These are phyloP conservation scores for Prenolepis imparis DNA, from an alignment of 2,888 invertebrate species.

Conservation along the genomic window DNA sequence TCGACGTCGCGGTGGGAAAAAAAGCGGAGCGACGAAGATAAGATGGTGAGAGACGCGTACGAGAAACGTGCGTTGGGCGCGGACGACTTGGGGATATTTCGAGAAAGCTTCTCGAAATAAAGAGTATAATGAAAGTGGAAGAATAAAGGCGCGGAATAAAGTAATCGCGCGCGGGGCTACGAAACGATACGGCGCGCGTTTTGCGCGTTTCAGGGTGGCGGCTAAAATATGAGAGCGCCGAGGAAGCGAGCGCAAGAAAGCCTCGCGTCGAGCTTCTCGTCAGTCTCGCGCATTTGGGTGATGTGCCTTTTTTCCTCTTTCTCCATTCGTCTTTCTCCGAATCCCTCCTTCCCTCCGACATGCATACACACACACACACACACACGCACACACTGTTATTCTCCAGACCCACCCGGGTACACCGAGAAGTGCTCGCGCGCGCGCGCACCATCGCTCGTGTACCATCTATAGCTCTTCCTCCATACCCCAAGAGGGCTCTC, in stretches of 20 bases:
- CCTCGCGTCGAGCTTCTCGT: conserved; percentile 43
- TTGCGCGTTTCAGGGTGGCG: conserved; percentile 2
- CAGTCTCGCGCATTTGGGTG: conserved; percentile 53
- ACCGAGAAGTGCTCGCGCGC: conserved; percentile 37
- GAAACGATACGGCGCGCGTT: conserved; percentile 29
- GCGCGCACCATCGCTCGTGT: conserved; percentile 38
- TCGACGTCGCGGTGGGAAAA: neutral
- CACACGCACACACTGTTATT: neutral
- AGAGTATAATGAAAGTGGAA: conserved; percentile 32
- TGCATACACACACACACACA: neutral
- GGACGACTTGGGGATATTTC: neutral
- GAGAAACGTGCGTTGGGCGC: neutral
- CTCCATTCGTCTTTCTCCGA: conserved; percentile 40
- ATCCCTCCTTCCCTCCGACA: neutral
- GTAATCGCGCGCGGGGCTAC: conserved; percentile 36
- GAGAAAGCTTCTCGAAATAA: conserved; percentile 33
- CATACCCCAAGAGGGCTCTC: conserved; percentile 67
- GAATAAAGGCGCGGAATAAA: conserved; percentile 57
- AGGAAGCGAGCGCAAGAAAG: conserved; percentile 8
- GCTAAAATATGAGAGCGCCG: conserved; percentile 36
- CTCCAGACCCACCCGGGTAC: conserved; percentile 31
- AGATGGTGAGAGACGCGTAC: neutral
- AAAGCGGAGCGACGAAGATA: neutral
- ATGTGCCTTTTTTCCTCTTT: conserved; percentile 46
- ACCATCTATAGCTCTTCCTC: conserved; percentile 69